Evolutionary conservation across 2,113 vertebrate species (phyloP).

Genomic region (Platichthys flesus): DNA sequence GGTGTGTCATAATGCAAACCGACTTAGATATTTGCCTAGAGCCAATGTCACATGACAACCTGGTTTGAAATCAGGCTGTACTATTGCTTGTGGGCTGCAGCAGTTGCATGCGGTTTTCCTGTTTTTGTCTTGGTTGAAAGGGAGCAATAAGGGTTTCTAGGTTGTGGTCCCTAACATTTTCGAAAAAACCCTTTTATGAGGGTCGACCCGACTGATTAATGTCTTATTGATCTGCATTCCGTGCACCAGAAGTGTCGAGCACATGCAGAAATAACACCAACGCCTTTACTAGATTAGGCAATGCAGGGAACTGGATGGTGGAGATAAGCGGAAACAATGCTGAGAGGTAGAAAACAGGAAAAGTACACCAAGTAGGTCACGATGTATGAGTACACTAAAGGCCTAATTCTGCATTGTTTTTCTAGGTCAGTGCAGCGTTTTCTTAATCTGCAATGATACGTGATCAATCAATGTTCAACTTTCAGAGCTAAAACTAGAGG

Average conservation of each 20-base stretch:
- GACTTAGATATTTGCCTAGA: slow-evolving; percentile 57
- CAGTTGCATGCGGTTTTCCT: slow-evolving; percentile 83
- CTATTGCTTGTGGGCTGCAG: slow-evolving; percentile 72
- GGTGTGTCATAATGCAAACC: slow-evolving; percentile 62
- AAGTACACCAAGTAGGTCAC: slow-evolving; percentile 83
- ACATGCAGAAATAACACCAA: slow-evolving; percentile 52
- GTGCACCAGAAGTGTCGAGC: slow-evolving; percentile 71
- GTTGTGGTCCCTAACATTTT: slow-evolving; percentile 76
- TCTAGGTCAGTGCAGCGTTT: slow-evolving; percentile 77
- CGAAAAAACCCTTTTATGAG: slow-evolving; percentile 42
- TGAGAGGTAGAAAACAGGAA: slow-evolving; percentile 67
- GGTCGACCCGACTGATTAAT: slow-evolving; percentile 66
- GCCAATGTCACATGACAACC: slow-evolving; percentile 59
- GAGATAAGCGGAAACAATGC: slow-evolving; percentile 65
- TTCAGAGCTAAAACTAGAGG: slow-evolving; percentile 48
- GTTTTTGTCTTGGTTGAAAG: slow-evolving; percentile 77
- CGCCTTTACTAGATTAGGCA: slow-evolving; percentile 66
- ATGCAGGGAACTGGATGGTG: slow-evolving; percentile 54
- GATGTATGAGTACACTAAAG: slow-evolving; percentile 65
- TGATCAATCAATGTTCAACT: slow-evolving; percentile 69
- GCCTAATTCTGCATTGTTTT: slow-evolving; percentile 72
- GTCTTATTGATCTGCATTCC: slow-evolving; percentile 36
- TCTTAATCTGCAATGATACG: slow-evolving; percentile 60
- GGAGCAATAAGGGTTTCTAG: slow-evolving; percentile 83
- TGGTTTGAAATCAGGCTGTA: slow-evolving; percentile 73